phyloP scores from a whole-genome alignment of 2,113 vertebrate species.

The Oryzias celebensis region DNA sequence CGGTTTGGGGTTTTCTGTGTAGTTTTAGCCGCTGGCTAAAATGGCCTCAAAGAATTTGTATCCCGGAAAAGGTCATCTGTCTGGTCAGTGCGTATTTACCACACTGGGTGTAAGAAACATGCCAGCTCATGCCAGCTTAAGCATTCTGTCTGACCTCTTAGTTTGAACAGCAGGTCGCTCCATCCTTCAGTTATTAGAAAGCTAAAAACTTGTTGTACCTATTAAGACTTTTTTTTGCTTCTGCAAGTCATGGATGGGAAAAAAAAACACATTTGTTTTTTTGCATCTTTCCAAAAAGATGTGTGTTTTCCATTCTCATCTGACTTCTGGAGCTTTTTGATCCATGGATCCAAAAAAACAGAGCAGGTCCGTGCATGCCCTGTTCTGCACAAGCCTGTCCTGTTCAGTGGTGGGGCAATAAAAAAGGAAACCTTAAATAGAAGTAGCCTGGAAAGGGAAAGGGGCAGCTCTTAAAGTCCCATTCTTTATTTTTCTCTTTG shows the following conservation, averaged over 20 bases:
- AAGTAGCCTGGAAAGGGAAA: slow-evolving; percentile 36
- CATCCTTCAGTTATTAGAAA: slow-evolving; percentile 62
- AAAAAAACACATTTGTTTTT: slow-evolving; percentile 67
- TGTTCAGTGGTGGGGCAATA: slow-evolving; percentile 41
- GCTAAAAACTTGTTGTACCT: slow-evolving; percentile 60
- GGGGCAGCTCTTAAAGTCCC: slow-evolving; percentile 19
- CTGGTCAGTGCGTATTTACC: slow-evolving; percentile 55
- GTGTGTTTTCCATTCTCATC: slow-evolving; percentile 49
- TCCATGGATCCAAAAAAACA: slow-evolving; percentile 35
- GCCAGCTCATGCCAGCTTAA: slow-evolving; percentile 54
- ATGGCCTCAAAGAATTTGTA: slow-evolving; percentile 17
- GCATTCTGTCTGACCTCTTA: slow-evolving; percentile 14
- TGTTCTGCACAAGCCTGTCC: slow-evolving; percentile 49
- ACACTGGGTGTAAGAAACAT: slow-evolving; percentile 64
- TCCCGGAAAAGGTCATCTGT: slow-evolving; percentile 58
- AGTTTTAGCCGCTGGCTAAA: slow-evolving; percentile 16
- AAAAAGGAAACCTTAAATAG: slow-evolving; percentile 57
- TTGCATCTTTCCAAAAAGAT: slow-evolving; percentile 59
- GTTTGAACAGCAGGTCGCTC: slow-evolving; percentile 66
- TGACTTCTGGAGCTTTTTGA: slow-evolving; percentile 33
- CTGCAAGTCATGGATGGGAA: slow-evolving; percentile 46
- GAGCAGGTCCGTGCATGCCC: slow-evolving; percentile 57
- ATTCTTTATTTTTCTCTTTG: slow-evolving; percentile 12
- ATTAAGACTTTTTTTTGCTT: slow-evolving; percentile 57
- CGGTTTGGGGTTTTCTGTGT: slow-evolving; percentile 24